These are phyloP conservation scores for Eudyptes chrysolophus DNA, from an alignment of 2,113 vertebrate genomes.

Conservation along the genomic window DNA sequence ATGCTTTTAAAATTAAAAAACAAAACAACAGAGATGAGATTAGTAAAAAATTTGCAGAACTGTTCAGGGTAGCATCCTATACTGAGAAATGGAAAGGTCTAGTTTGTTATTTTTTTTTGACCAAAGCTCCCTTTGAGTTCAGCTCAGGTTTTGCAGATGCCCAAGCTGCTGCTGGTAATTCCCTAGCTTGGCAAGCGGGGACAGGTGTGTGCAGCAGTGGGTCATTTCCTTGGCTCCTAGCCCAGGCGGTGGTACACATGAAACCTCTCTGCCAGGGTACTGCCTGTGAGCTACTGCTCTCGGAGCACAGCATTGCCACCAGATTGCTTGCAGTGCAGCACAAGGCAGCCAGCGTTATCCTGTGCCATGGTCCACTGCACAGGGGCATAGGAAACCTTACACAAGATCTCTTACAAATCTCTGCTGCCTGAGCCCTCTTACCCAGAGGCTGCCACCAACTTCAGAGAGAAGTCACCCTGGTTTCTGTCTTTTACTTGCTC, in stretches of 20 bases:
- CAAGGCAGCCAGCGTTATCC: neutral
- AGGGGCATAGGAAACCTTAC: neutral
- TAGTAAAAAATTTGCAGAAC: neutral
- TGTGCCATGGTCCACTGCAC: neutral
- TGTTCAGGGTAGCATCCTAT: neutral
- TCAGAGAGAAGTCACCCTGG: neutral
- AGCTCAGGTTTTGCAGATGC: neutral
- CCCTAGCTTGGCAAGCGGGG: neutral
- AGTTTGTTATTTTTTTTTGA: rapidly evolving
- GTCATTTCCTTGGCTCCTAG: neutral
- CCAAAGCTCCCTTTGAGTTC: neutral
- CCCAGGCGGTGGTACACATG: neutral
- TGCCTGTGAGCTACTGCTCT: neutral
- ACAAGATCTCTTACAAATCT: neutral
- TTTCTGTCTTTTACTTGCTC: neutral
- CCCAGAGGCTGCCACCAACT: rapidly evolving
- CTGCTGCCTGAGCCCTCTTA: neutral
- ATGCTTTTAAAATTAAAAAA: neutral
- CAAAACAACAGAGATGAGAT: neutral
- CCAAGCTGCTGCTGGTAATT: neutral
- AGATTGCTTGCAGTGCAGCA: neutral
- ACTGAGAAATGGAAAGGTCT: neutral
- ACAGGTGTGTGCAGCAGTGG: neutral
- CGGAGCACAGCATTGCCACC: neutral
- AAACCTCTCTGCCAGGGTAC: neutral